These are phyloP conservation scores for Linnaemya vulpina DNA, from an alignment of 2,888 invertebrate species.

Conservation along the genomic window DNA sequence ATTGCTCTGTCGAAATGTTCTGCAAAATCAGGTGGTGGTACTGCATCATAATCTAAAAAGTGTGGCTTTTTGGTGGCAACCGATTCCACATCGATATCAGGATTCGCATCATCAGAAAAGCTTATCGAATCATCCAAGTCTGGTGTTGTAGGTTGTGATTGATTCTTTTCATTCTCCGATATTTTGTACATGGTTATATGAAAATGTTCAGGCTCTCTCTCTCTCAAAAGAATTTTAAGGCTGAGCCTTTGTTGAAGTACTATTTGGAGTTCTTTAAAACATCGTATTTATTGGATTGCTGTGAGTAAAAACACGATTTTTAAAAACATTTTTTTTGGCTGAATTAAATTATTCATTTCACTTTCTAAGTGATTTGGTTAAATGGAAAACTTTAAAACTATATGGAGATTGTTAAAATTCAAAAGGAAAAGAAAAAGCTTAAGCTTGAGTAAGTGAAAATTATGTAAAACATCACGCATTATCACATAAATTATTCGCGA, in stretches of 20 bases:
- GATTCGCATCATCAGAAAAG: slow-evolving; percentile 83
- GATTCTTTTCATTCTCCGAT: slow-evolving; percentile 53
- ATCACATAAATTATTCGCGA: too few species aligned
- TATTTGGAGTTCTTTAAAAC: background rate
- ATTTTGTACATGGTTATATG: slow-evolving; percentile 55
- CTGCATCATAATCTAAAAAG: slow-evolving; percentile 86
- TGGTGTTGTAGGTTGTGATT: slow-evolving; percentile 71
- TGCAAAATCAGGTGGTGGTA: slow-evolving; percentile 84
- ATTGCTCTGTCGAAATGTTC: slow-evolving; percentile 75
- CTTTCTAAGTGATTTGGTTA: too few species aligned
- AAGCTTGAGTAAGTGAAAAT: too few species aligned
- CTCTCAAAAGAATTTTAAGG: background rate
- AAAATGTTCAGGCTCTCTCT: background rate
- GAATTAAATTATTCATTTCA: too few species aligned
- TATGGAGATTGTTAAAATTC: too few species aligned
- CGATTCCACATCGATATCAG: slow-evolving; percentile 76
- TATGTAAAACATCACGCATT: too few species aligned
- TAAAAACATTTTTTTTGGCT: too few species aligned
- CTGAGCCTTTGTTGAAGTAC: background rate
- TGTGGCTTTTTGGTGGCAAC: slow-evolving; percentile 84
- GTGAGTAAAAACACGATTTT: slow-evolving; percentile 1
- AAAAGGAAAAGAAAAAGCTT: too few species aligned
- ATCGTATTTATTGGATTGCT: slow-evolving; percentile 48
- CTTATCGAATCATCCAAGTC: slow-evolving; percentile 71
- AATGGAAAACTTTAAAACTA: too few species aligned